Evolutionary conservation across 2,888 invertebrate species (phyloP).

Genomic region (Notodonta dromedarius): DNA sequence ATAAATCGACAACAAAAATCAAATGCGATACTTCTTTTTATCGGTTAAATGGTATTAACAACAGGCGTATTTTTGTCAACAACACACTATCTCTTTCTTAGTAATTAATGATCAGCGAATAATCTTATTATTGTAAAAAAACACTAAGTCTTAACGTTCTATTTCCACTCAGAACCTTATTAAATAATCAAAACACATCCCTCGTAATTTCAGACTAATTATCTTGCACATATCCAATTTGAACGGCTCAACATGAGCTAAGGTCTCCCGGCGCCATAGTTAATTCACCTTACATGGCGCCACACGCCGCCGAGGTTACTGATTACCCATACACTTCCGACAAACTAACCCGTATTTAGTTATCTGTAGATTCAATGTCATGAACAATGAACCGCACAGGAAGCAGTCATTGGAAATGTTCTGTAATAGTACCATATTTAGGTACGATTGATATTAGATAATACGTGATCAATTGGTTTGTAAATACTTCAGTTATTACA

Average conservation of each 20-base stretch:
- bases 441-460: background rate
- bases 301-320: slow-evolving; percentile 44
- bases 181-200: background rate
- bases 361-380: slow-evolving; percentile 36
- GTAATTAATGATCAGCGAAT: no score
- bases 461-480: background rate
- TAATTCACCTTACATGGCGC: slow-evolving; percentile 49
- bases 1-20: no score
- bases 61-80: no score
- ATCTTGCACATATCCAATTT: background rate
- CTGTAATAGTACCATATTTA: slow-evolving; percentile 1
- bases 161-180: background rate
- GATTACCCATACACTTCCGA: slow-evolving; percentile 41
- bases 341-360: slow-evolving; percentile 39
- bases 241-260: background rate
- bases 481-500: background rate
- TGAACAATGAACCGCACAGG: slow-evolving; percentile 19
- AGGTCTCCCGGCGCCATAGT: slow-evolving; percentile 16
- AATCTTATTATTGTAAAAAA: no score
- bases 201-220: no score
- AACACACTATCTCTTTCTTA: no score
- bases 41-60: no score
- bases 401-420: background rate
- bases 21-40: no score
- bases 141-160: background rate